Evolutionary conservation across 2,888 invertebrate species (phyloP).

Genomic region (Parthenolecanium corni): DNA sequence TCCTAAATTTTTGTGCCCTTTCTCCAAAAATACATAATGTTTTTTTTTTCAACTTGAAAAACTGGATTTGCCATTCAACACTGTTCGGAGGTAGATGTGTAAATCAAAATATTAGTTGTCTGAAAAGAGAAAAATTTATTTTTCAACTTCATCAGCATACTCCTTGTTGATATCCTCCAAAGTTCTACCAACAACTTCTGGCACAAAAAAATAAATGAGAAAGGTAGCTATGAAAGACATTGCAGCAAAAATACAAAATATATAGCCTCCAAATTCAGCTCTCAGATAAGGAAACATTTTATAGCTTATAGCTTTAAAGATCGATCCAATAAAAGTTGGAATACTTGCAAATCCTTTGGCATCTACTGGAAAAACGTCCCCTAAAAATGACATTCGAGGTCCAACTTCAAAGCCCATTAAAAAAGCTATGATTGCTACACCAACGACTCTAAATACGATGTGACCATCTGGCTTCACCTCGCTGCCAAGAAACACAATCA

Average conservation of each 20-base stretch:
- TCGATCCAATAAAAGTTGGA: conserved; percentile 40
- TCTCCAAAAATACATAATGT: too few relatives aligned
- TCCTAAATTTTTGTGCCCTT: too few relatives aligned
- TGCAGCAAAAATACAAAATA: conserved; percentile 26
- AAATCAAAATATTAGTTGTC: too few relatives aligned
- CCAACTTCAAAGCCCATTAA: conserved; percentile 45
- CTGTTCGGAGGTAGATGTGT: too few relatives aligned
- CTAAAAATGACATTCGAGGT: conserved; percentile 47
- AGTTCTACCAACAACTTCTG: conserved; percentile 17
- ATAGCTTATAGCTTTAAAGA: conserved; percentile 44
- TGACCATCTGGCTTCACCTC: conserved; percentile 20
- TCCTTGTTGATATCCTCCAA: conserved; percentile 5
- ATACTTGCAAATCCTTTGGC: conserved; percentile 43
- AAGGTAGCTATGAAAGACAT: background rate
- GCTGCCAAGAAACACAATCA: conserved; percentile 38
- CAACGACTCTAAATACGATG: conserved; percentile 40
- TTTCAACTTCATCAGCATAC: too few relatives aligned
- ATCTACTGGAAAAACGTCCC: conserved; percentile 45
- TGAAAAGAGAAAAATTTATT: too few relatives aligned
- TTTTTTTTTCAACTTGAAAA: too few relatives aligned
- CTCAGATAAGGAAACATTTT: conserved; percentile 44
- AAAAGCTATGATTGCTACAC: conserved; percentile 44
- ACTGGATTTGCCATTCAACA: too few relatives aligned
- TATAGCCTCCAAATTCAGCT: conserved; percentile 39
- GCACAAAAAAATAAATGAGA: conserved; percentile 3